Evolutionary conservation across 2,888 invertebrate species (phyloP), one percentile per base, ranked within the genome.

Genomic region (Coleophora deauratella): DNA sequence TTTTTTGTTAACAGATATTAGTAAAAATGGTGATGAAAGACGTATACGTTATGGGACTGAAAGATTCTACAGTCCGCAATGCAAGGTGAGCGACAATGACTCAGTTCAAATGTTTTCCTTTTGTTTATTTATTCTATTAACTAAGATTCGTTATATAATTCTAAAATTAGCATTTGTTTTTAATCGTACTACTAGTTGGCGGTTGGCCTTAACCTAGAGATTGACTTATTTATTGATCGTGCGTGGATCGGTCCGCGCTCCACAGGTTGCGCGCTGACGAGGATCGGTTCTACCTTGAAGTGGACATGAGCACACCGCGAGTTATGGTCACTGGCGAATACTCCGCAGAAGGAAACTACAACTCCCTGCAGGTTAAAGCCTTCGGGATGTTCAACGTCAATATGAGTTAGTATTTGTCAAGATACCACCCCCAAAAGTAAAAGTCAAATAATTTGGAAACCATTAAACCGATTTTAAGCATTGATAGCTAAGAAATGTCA

Each of bases 31-130:
- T 66, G 10, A 60, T 88, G 47, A 87, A 73, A 52, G 82, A 91
- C 53, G 77, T 88, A 0, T 75, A 77, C 43, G 80, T 88, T 0
- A 74, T 79, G 50, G 91, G 91, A 3, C 53, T 90, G 27, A 80
- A 85, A 41, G 68, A 72, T 27, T 70, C 87, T 4, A 79, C 70
- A 15, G 85, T 91, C 37, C 78, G 87, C 35, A 88, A 88, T 47
- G 88, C 88, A 28, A 87, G 88, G 74, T 88, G 65, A 41, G 31
- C 11, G 10, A 27, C 10, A 31, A 31, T 10, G 9, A 21, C 21
- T 4, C 21, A 21, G 6, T 6, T 21, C n/a, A n/a, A n/a, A n/a
- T n/a, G n/a, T n/a, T n/a, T n/a, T n/a, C n/a, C n/a, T n/a, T n/a
- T n/a, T n/a, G n/a, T n/a, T n/a, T 21, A 21, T 4, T 21, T 6